Base-by-base conservation (phyloP, 2,888 invertebrate genomes). In the Apotomis turbidana region DNA sequence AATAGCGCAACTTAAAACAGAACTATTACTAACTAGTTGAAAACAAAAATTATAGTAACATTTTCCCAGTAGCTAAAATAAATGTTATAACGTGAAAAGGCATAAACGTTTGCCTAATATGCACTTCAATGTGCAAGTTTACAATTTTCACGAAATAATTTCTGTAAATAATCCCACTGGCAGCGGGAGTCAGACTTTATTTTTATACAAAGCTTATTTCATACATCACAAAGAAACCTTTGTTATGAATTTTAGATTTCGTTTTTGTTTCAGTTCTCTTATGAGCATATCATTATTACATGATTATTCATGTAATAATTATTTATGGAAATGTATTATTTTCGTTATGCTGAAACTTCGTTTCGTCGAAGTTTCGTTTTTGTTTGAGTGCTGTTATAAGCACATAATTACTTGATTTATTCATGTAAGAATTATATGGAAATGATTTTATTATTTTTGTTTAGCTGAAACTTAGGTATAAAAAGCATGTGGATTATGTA, bases 181-280 rank as follows among this genome's bases (percentile, higher is more conserved):
- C 49, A 10, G 49, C 9, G 6, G 41, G 9, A 9, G 49, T 10
- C 9, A 9, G 49, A 49, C 49, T 8, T 44, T 44, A 10, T 49
- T 49, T 49, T 41, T 9, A 8, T 49, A 49, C 49, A 49, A 49
- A 49, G 49, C 55, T 68, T 68, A 52, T 61, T 66, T 66, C 64
- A 61, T 64, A 49, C 3, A 49, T 49, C 10, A 49, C 49, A 49
- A 49, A 49, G 10, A 49, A 49, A 9, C 49, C 49, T 49, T 49
- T 9, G 49, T 49, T 10, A 6, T 49, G 9, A 9, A 49, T 49
- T 49, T 3, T 9, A 49, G 9, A 10, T 49, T 49, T 10, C 3
- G 8, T 49, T 49, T 49, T 49, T 9, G 49, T 49, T 49, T 6
- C 9, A 49, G 9, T 49, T 1, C 6, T 27, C 27, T 27, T 27